Conservation (phyloP, 2,797 vertebrate genomes). For the Sebastes matsubarae region DNA sequence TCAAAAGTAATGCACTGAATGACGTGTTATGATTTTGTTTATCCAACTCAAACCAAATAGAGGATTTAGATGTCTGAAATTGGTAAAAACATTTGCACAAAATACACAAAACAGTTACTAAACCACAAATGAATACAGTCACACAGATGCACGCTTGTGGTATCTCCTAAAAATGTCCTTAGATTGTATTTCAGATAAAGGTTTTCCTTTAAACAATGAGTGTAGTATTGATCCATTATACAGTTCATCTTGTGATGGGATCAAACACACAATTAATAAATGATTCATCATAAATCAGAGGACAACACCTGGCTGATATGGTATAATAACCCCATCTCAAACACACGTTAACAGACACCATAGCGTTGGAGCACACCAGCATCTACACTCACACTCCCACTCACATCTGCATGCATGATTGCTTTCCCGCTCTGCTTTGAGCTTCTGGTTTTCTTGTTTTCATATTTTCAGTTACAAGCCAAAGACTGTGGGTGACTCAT, state of each 20-base stretch:
- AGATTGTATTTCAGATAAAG: not conserved
- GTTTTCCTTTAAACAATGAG: not conserved
- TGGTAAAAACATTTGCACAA: not conserved
- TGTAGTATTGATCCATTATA: not conserved
- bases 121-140: not conserved
- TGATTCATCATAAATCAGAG: not conserved
- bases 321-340: not conserved
- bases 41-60: not conserved
- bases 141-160: not conserved
- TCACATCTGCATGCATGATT: not conserved
- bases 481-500: slow-evolving; percentile 46
- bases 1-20: not conserved
- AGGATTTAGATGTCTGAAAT: not conserved
- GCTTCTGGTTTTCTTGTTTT: slow-evolving; percentile 55
- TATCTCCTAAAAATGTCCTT: no score
- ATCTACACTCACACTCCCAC: not conserved
- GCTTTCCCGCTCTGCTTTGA: slow-evolving; percentile 23
- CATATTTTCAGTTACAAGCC: slow-evolving; percentile 41
- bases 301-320: not conserved
- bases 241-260: not conserved
- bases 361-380: not conserved
- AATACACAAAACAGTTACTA: not conserved
- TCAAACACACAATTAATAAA: not conserved
- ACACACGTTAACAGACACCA: not conserved
- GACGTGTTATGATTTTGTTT: not conserved